Evolutionary conservation across 2,888 invertebrate genomes (phyloP).

Genomic region (Ditula angustiorana): DNA sequence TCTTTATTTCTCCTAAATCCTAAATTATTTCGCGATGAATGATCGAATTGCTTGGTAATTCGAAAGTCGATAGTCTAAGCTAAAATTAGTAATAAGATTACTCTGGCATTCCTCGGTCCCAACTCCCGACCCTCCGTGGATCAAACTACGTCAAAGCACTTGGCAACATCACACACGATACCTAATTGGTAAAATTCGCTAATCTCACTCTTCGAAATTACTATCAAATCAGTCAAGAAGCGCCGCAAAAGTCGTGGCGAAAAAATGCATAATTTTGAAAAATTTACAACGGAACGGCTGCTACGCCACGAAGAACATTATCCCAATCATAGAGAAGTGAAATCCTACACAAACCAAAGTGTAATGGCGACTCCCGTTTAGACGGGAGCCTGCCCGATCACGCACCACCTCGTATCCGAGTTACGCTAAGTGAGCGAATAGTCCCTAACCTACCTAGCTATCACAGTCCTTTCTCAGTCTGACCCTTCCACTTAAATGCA

Average conservation of each 20-base stretch:
- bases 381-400: neutral
- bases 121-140: slow-evolving; percentile 52
- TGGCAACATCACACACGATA: slow-evolving; percentile 69
- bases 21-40: slow-evolving; percentile 85
- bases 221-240: slow-evolving; percentile 76
- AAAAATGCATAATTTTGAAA: slow-evolving; percentile 57
- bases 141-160: slow-evolving; percentile 75
- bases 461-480: slow-evolving; percentile 86
- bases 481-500: slow-evolving; percentile 83
- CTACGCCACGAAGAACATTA: slow-evolving; percentile 54
- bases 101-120: slow-evolving; percentile 67
- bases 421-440: slow-evolving; percentile 82
- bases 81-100: slow-evolving; percentile 77
- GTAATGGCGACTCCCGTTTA: slow-evolving; percentile 44
- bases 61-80: slow-evolving; percentile 75
- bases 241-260: slow-evolving; percentile 52
- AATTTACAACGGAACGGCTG: slow-evolving; percentile 55
- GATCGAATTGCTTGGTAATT: slow-evolving; percentile 84
- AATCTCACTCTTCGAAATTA: slow-evolving; percentile 76
- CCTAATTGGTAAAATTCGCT: slow-evolving; percentile 74
- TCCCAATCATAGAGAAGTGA: slow-evolving; percentile 50
- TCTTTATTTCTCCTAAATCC: slow-evolving; percentile 74
- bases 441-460: slow-evolving; percentile 82
- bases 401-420: slow-evolving; percentile 53
- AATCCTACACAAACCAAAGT: slow-evolving; percentile 49